phyloP scores from a whole-genome alignment of 2,888 invertebrate species.

The Drosophila yooni region DNA sequence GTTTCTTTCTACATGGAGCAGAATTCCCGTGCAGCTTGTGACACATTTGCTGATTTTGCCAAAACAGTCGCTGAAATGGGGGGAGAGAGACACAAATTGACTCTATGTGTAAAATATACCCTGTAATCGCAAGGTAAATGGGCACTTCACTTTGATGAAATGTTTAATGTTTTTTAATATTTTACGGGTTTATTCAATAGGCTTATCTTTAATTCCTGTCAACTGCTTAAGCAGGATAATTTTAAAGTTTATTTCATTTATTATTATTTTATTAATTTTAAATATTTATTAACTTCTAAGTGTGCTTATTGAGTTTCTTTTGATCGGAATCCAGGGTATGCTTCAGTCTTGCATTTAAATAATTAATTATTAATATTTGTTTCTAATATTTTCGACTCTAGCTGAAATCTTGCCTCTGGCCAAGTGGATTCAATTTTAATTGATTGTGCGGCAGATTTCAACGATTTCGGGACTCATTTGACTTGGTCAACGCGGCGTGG shows the following conservation, averaged over 20 bases:
- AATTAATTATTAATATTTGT: neutral
- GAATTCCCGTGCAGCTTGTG: conserved; percentile 80
- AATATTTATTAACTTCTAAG: too few relatives aligned
- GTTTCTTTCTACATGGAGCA: conserved; percentile 82
- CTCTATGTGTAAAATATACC: conserved; percentile 21
- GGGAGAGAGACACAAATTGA: neutral
- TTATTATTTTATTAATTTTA: neutral
- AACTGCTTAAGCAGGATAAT: neutral
- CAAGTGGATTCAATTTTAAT: conserved; percentile 61
- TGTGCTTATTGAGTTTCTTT: neutral
- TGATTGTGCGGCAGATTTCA: conserved; percentile 70
- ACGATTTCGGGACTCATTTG: conserved; percentile 67
- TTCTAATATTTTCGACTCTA: conserved; percentile 51
- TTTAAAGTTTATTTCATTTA: neutral
- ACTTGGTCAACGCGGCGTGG: conserved; percentile 67
- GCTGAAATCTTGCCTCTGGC: conserved; percentile 7
- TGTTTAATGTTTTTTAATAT: neutral
- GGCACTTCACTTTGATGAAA: neutral
- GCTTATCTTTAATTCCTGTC: neutral
- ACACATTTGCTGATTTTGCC: conserved; percentile 77
- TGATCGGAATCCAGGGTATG: conserved; percentile 21
- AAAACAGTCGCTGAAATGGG: conserved; percentile 21
- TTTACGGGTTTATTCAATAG: neutral
- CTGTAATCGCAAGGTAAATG: conserved; percentile 17
- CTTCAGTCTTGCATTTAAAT: neutral